A percentile compares a stretch with the other conserved stretches of the same genome.
Conservation (phyloP, 1,140 invertebrate species). For the Eupeodes corollae region DNA sequence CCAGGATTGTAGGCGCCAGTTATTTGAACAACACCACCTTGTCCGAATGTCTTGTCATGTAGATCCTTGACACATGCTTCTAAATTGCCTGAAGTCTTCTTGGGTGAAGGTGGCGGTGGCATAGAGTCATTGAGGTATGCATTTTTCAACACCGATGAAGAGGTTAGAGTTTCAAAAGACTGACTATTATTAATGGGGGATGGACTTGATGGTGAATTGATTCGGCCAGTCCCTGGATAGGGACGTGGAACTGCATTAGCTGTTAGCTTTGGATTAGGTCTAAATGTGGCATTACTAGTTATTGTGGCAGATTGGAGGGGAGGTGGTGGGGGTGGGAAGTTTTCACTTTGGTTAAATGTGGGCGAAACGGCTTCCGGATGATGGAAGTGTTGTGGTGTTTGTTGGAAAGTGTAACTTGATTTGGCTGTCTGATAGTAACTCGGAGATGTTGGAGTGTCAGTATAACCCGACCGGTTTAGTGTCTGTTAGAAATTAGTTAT, state of each 20-base stretch:
- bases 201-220: conserved; percentile 1
- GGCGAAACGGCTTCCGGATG: conserved; percentile 30
- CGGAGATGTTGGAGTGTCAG: conserved; percentile 28
- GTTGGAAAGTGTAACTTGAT: conserved; percentile 28
- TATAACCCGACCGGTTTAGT: conserved; percentile 27
- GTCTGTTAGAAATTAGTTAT: conserved; percentile 12
- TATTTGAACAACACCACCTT: conserved; percentile 31
- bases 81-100: conserved; percentile 14
- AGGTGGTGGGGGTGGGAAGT: conserved; percentile 12
- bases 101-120: conserved; percentile 10
- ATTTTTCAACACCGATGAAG: conserved; percentile 7
- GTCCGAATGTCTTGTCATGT: conserved; percentile 36
- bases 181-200: conserved; percentile 32
- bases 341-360: background rate
- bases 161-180: conserved; percentile 21
- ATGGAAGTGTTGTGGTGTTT: conserved; percentile 30
- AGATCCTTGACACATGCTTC: conserved; percentile 35
- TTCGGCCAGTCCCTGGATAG: conserved; percentile 22
- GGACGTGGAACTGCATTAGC: conserved; percentile 36
- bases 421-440: conserved; percentile 25
- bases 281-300: conserved; percentile 18
- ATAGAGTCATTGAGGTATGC: background rate
- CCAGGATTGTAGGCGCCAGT: conserved; percentile 25
- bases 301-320: conserved; percentile 28
- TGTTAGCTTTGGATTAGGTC: conserved; percentile 36